Percentiles rank a stretch among this genome's conserved stretches.
Evolutionary conservation across 2,888 invertebrate genomes (phyloP).

Genomic region (Sinodicranocentrus sp.): DNA sequence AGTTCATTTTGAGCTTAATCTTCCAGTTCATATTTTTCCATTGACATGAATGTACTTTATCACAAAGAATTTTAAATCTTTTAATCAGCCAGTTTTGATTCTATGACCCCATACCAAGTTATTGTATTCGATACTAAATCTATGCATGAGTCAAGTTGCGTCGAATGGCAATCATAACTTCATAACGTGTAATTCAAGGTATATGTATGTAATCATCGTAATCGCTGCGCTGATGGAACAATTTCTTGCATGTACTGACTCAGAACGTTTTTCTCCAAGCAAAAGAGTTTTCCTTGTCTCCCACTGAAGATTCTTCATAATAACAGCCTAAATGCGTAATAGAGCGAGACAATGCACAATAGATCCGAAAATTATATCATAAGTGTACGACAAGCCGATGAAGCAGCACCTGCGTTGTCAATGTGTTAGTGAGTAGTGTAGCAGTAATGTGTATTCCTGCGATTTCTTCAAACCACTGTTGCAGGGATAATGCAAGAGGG

Average conservation of each 20-base stretch:
- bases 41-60: no score
- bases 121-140: no score
- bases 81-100: no score
- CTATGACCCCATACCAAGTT: no score
- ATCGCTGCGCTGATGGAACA: neutral
- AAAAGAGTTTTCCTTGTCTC: neutral
- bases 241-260: slow-evolving; percentile 3
- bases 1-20: no score
- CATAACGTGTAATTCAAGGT: slow-evolving; percentile 7
- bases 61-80: no score
- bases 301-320: neutral
- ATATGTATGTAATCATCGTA: slow-evolving; percentile 24
- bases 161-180: neutral
- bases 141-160: no score
- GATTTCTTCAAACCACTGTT: slow-evolving; percentile 36
- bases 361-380: slow-evolving; percentile 30
- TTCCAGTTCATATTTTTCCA: no score
- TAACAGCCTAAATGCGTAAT: slow-evolving; percentile 39
- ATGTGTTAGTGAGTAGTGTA: neutral
- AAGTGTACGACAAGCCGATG: slow-evolving; percentile 26
- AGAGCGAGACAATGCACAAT: slow-evolving; percentile 54
- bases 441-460: neutral
- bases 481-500: slow-evolving; percentile 28
- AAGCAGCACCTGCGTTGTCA: slow-evolving; percentile 31
- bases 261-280: neutral